Percentiles rank a stretch among this genome's conserved stretches.
phyloP scores from a whole-genome alignment of 1,140 invertebrate genomes.

The Bombus soroeensis region DNA sequence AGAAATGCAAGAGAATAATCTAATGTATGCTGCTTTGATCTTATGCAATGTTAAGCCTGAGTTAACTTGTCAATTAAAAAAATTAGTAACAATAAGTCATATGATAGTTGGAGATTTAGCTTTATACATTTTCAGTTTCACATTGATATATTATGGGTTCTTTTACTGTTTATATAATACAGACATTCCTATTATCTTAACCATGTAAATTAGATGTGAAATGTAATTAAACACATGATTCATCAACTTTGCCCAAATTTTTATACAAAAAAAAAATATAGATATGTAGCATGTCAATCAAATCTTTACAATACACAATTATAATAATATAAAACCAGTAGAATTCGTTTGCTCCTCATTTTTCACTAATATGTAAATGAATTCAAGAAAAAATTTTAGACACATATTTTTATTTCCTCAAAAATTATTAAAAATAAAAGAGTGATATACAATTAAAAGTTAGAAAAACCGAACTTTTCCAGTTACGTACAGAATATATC shows the following conservation, averaged over 20 bases:
- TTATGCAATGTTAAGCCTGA: constrained; percentile 66
- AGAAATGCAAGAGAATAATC: constrained; percentile 34
- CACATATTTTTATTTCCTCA: no score
- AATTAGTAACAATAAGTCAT: constrained; percentile 31
- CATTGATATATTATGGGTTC: constrained; percentile 48
- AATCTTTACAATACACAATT: neutral
- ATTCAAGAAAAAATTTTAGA: no score
- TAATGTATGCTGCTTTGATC: constrained; percentile 60
- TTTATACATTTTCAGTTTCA: constrained; percentile 67
- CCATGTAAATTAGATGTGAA: neutral
- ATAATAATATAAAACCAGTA: neutral
- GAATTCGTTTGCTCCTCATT: neutral
- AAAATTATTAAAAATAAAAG: no score
- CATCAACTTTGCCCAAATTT: neutral
- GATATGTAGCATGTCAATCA: neutral
- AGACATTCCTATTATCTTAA: constrained; percentile 1
- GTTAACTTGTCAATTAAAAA: constrained; percentile 40
- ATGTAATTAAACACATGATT: neutral
- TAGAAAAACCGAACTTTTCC: no score
- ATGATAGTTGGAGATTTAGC: constrained; percentile 58
- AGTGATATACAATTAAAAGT: no score
- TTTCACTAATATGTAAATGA: no score
- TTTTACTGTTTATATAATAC: constrained; percentile 31
- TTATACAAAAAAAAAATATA: neutral
- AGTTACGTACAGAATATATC: no score